Percentiles rank a stretch among this genome's conserved stretches.
phyloP scores from a whole-genome alignment of 2,797 vertebrate species.

The Astyanax mexicanus region DNA sequence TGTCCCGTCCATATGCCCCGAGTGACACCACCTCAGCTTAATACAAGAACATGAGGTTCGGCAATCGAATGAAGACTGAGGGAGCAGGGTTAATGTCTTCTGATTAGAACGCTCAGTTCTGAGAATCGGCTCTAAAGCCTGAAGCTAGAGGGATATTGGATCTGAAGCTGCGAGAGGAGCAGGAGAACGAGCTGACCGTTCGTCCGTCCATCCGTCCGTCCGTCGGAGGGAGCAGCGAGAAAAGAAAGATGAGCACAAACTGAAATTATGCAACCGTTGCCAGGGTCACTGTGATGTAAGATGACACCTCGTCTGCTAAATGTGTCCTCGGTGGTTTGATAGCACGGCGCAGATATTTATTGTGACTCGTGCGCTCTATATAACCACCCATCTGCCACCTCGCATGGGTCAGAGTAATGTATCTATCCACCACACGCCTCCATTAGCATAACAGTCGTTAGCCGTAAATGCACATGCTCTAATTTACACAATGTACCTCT shows the following conservation, averaged over 20 bases:
- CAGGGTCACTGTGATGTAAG: constrained; percentile 61
- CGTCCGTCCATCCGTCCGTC: constrained; percentile 1
- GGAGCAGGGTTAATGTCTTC: constrained; percentile 26
- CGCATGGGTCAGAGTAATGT: background rate
- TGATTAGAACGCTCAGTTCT: constrained; percentile 31
- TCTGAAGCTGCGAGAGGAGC: background rate
- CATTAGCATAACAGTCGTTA: too few relatives aligned
- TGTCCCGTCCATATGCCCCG: constrained; percentile 5
- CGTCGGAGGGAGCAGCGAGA: constrained; percentile 57
- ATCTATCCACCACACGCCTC: too few relatives aligned
- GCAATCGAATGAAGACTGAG: constrained; percentile 43
- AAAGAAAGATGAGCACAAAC: background rate
- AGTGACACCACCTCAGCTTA: background rate
- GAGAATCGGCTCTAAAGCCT: background rate
- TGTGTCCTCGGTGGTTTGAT: background rate
- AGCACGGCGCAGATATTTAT: constrained; percentile 8
- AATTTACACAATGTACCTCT: too few relatives aligned
- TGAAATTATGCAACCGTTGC: constrained; percentile 62
- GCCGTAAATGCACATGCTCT: too few relatives aligned
- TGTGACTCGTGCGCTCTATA: background rate
- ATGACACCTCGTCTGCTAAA: constrained; percentile 34
- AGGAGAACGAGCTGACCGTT: background rate
- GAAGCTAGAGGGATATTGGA: background rate
- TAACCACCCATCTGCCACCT: background rate
- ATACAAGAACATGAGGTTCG: constrained; percentile 33